Conservation (phyloP, 2,888 invertebrate species). For the Drosophila phalerata region DNA sequence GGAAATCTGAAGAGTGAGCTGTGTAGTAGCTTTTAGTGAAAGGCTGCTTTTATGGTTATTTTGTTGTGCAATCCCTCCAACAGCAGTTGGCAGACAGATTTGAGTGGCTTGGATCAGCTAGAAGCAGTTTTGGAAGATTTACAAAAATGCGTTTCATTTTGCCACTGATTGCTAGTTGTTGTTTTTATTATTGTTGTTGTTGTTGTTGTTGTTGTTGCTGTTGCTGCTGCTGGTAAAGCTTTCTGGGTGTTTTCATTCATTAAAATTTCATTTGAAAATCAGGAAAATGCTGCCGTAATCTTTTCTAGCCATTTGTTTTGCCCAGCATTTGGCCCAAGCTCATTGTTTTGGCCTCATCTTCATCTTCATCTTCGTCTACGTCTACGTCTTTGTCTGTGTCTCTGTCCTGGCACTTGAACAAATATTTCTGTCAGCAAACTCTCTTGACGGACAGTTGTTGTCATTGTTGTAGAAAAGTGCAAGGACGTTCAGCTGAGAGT, state of each 20-base stretch:
- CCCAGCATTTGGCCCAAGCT: conserved; percentile 35
- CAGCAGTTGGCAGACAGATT: conserved; percentile 35
- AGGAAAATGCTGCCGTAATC: conserved; percentile 74
- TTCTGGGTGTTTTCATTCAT: conserved; percentile 61
- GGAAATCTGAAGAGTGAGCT: conserved; percentile 41
- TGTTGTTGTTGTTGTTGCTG: not conserved
- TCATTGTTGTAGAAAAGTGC: conserved; percentile 22
- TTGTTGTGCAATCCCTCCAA: conserved; percentile 31
- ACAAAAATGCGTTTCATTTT: conserved; percentile 44
- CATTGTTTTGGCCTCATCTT: conserved; percentile 25
- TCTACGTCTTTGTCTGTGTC: not conserved
- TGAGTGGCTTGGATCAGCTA: conserved; percentile 39
- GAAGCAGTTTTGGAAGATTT: conserved; percentile 42
- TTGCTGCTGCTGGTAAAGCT: conserved; percentile 25
- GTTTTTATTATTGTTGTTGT: too few species aligned
- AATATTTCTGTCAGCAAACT: conserved; percentile 35
- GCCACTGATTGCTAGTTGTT: conserved; percentile 36
- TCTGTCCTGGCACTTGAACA: conserved; percentile 21
- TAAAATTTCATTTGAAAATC: conserved; percentile 81
- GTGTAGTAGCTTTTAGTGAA: conserved; percentile 36
- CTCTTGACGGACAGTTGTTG: conserved; percentile 25
- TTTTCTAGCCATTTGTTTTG: conserved; percentile 61
- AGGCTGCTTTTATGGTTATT: conserved; percentile 54
- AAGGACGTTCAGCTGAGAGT: conserved; percentile 14
- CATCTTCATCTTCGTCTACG: not conserved